phyloP scores from a whole-genome alignment of 2,888 invertebrate genomes.

The Arctia plantaginis region DNA sequence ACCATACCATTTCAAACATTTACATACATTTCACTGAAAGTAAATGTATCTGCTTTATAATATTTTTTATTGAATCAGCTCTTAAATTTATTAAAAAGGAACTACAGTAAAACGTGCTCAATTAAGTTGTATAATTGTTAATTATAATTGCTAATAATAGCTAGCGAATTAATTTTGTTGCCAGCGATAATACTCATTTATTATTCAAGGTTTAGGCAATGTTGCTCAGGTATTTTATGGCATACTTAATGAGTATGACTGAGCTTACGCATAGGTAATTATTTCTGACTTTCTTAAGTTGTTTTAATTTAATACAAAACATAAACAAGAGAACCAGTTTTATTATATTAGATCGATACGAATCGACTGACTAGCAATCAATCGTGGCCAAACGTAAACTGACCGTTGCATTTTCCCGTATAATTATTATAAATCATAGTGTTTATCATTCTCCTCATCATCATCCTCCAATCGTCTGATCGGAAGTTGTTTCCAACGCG shows the following conservation, averaged over 20 bases:
- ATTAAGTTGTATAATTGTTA: neutral
- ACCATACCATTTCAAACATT: neutral
- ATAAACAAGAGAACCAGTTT: no score
- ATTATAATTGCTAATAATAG: slow-evolving; percentile 1
- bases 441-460: no score
- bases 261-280: neutral
- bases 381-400: neutral
- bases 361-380: neutral
- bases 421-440: no score
- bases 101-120: neutral
- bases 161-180: slow-evolving; percentile 7
- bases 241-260: neutral
- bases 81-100: neutral
- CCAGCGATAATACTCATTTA: neutral
- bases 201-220: neutral
- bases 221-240: slow-evolving; percentile 1
- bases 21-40: neutral
- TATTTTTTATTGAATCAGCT: neutral
- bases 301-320: neutral
- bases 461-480: no score
- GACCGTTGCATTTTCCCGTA: no score
- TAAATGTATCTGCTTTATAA: neutral
- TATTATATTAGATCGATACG: neutral
- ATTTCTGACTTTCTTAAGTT: neutral
- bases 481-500: no score